A percentile compares a stretch with the other conserved stretches of the same genome.
These are phyloP conservation scores for Hirtodrosophila trivittata DNA, from an alignment of 2,888 invertebrate species.

Conservation along the genomic window DNA sequence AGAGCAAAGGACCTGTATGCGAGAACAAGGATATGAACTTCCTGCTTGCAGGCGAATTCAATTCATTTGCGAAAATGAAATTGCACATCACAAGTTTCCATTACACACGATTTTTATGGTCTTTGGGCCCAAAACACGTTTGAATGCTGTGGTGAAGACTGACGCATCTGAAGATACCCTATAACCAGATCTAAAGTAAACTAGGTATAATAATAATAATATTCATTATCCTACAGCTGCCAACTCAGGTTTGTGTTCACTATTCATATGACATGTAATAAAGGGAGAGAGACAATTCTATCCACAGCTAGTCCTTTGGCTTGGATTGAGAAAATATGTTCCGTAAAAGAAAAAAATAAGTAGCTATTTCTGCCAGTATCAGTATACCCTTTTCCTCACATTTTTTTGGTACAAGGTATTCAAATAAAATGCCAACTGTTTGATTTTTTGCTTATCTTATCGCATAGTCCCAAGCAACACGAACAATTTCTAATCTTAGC, in stretches of 20 bases:
- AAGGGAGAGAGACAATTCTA: too few relatives aligned
- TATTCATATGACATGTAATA: too few relatives aligned
- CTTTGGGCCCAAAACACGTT: conserved; percentile 3
- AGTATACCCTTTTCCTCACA: too few relatives aligned
- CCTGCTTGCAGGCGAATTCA: conserved; percentile 29
- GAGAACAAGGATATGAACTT: not conserved
- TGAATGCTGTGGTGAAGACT: not conserved
- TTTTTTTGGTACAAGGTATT: too few relatives aligned
- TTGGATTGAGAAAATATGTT: too few relatives aligned
- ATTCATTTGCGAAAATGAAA: conserved; percentile 48
- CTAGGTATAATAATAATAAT: too few relatives aligned
- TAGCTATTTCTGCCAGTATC: too few relatives aligned
- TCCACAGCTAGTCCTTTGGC: too few relatives aligned
- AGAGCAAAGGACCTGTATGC: not conserved
- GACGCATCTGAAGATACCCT: not conserved
- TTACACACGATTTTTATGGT: conserved; percentile 53
- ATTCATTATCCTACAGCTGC: too few relatives aligned
- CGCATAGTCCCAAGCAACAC: conserved; percentile 29
- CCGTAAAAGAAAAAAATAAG: too few relatives aligned
- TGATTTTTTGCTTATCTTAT: conserved; percentile 66
- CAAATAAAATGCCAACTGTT: conserved; percentile 55
- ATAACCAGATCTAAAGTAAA: too few relatives aligned
- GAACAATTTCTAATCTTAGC: conserved; percentile 42
- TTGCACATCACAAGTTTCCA: conserved; percentile 39
- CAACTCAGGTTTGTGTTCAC: too few relatives aligned